These are phyloP conservation scores for Aurelia coerulea DNA, from an alignment of 30 jellyfish, hydroid and myxozoan genomes.

Conservation along the genomic window DNA sequence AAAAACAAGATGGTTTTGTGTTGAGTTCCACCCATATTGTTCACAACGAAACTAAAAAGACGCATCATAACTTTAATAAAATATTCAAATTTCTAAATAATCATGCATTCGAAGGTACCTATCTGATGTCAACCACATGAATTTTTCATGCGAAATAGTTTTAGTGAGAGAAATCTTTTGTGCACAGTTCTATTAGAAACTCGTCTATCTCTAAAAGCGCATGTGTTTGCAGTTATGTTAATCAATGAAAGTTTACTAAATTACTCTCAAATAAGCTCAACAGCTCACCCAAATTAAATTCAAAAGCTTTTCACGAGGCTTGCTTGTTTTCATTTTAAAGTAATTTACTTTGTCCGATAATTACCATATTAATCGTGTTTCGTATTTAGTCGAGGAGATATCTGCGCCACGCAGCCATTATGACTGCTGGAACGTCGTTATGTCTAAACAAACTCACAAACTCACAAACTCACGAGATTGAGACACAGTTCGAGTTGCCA, in stretches of 20 bases:
- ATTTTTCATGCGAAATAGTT: conserved; percentile 10
- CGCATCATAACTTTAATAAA: not conserved
- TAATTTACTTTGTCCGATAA: no score
- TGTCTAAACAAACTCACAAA: no score
- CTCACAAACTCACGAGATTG: no score
- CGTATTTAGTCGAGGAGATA: no score
- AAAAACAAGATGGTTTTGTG: no score
- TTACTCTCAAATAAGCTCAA: conserved; percentile 28
- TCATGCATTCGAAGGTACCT: not conserved
- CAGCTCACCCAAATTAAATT: not conserved
- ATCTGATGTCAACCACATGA: conserved; percentile 9
- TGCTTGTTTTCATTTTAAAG: not conserved
- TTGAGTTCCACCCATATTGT: no score
- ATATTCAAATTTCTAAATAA: conserved; percentile 4
- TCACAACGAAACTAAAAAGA: no score
- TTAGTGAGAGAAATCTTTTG: conserved; percentile 14
- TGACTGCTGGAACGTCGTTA: no score
- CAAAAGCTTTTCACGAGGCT: conserved; percentile 12
- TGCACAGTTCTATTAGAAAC: conserved; percentile 40
- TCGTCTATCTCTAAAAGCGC: conserved; percentile 35
- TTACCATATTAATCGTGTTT: no score
- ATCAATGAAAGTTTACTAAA: conserved; percentile 29
- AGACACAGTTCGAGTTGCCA: no score
- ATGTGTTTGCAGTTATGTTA: conserved; percentile 11
- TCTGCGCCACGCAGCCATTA: no score